Evolutionary conservation across 2,113 vertebrate genomes (phyloP).

Genomic region (Callipepla squamata): DNA sequence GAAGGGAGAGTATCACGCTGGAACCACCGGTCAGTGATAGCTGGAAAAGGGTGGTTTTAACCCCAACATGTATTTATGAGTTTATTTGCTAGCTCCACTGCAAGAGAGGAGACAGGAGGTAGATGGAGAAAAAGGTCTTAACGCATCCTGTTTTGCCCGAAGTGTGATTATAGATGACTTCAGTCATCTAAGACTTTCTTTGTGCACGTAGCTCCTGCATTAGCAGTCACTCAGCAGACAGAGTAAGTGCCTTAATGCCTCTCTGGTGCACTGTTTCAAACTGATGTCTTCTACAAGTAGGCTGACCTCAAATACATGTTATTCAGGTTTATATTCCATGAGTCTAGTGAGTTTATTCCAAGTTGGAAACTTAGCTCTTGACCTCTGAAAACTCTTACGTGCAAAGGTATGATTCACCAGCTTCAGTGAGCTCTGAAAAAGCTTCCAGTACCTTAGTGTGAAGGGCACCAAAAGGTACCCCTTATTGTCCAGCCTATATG

Average conservation of each 20-base stretch:
- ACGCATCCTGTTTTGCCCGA: not conserved
- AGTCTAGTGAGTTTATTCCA: not conserved
- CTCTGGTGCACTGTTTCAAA: not conserved
- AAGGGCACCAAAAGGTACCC: not conserved
- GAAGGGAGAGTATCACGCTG: not conserved
- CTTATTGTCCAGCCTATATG: rapidly evolving
- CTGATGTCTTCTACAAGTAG: not conserved
- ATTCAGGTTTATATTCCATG: not conserved
- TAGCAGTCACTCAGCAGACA: not conserved
- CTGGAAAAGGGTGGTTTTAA: not conserved
- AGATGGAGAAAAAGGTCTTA: not conserved
- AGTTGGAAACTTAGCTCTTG: not conserved
- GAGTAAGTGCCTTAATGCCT: not conserved
- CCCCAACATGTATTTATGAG: not conserved
- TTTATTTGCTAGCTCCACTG: not conserved
- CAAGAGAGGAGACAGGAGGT: not conserved
- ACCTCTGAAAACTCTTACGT: not conserved
- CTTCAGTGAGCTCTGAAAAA: not conserved
- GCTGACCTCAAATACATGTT: not conserved
- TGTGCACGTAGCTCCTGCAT: not conserved
- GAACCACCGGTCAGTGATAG: not conserved
- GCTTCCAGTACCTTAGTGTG: not conserved
- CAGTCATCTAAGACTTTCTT: rapidly evolving
- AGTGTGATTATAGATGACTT: not conserved
- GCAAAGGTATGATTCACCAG: not conserved